A percentile compares a stretch with the other conserved stretches of the same genome.
phyloP scores from a whole-genome alignment of 2,888 invertebrate genomes.

The Rhagium mordax region DNA sequence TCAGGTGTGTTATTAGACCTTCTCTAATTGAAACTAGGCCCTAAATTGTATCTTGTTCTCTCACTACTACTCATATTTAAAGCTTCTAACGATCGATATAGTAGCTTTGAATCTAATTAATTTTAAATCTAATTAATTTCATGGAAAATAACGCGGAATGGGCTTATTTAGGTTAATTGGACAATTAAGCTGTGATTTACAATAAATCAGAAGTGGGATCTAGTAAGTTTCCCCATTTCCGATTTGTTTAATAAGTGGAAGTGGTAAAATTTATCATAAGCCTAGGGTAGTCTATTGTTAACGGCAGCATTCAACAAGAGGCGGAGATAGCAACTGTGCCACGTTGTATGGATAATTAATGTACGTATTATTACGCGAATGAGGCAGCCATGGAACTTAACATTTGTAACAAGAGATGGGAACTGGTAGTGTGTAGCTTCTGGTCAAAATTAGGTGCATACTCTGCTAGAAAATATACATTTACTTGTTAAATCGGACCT shows the following conservation, averaged over 20 bases:
- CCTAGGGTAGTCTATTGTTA: background rate
- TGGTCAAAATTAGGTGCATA: too few species aligned
- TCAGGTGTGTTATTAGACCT: slow-evolving; percentile 60
- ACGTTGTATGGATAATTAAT: background rate
- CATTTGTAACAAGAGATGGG: background rate
- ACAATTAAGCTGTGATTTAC: slow-evolving; percentile 28
- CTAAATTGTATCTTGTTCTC: slow-evolving; percentile 50
- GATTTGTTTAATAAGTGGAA: slow-evolving; percentile 13
- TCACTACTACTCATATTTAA: slow-evolving; percentile 43
- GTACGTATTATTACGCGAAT: background rate
- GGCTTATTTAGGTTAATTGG: slow-evolving; percentile 36
- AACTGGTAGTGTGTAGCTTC: background rate
- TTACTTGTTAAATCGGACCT: too few species aligned
- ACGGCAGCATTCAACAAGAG: background rate
- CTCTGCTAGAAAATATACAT: too few species aligned
- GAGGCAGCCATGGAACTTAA: background rate
- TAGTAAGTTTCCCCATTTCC: background rate
- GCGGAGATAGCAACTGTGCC: background rate
- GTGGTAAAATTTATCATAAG: slow-evolving; percentile 6
- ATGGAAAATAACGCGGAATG: slow-evolving; percentile 30
- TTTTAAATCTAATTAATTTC: slow-evolving; percentile 37
- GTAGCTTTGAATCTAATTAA: slow-evolving; percentile 48
- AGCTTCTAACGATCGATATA: slow-evolving; percentile 41
- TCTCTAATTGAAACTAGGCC: slow-evolving; percentile 60
- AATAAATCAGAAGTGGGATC: slow-evolving; percentile 28